Base-by-base conservation (phyloP, 2,888 invertebrate species). In the Liposcelis brunnea region DNA sequence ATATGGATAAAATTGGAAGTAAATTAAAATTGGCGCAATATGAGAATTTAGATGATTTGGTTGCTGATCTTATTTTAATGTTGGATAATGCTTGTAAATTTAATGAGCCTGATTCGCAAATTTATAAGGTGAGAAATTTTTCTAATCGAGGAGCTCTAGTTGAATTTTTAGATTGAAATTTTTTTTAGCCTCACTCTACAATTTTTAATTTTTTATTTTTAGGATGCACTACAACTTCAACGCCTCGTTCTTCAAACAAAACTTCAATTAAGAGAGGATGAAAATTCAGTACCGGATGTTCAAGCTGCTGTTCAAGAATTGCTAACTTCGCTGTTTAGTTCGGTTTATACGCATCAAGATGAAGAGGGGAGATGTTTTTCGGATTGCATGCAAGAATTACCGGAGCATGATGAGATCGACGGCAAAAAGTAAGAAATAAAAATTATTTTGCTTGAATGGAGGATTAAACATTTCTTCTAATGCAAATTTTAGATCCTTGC, bases 61-160 rank as follows among this genome's bases (percentile, higher is more conserved):
- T 86, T 0, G 74, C 80, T 0, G 95, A 95, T 64, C 81, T 95
- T 54, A 74, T 85, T 54, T 66, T 90, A 42, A 93, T 95, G 90
- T 84, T 93, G 55, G 90, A 90, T 56, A 95, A 95, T 61, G 94
- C 95, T 1, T 94, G 91, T 68, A 91, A 89, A 59, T 95, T 90
- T 59, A 95, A 95, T 61, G 95, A 95, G 59, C 94, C 95, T 0
- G 94, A 94, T 59, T 94, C 94, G 0, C 87, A 90, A 63, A 90
- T 95, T 51, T 95, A 94, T 61, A 94, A 94, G 67, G 75, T 74
- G 55, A 52, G 31, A 14, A 12, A n/a, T 43, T 6, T 26, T n/a
- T n/a, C n/a, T n/a, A n/a, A n/a, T n/a, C n/a, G n/a, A n/a, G n/a
- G n/a, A n/a, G 43, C n/a, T 10, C 11, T 1, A 44, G 12, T 44